These are phyloP conservation scores for Channa argus DNA, from an alignment of 2,113 vertebrate genomes.

Conservation along the genomic window DNA sequence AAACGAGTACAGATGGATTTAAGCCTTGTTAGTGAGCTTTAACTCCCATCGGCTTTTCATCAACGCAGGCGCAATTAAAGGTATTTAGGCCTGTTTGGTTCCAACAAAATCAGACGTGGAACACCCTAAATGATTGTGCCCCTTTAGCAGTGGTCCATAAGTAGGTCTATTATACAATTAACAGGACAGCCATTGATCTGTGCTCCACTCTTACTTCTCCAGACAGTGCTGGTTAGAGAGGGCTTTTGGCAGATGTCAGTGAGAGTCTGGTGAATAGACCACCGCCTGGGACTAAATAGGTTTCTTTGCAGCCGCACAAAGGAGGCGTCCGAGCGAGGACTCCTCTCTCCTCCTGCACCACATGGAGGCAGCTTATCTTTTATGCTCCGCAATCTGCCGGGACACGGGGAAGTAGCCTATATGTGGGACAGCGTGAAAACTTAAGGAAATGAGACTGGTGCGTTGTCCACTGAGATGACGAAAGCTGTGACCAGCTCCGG, in stretches of 20 bases:
- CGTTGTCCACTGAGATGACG: constrained; percentile 64
- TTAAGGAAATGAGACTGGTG: constrained; percentile 60
- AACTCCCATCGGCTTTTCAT: constrained; percentile 96
- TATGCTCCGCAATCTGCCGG: constrained; percentile 65
- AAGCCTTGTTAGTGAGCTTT: constrained; percentile 83
- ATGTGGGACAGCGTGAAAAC: constrained; percentile 68
- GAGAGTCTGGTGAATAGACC: constrained; percentile 76
- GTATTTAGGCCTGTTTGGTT: constrained; percentile 89
- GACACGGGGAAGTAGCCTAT: constrained; percentile 58
- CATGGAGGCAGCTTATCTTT: constrained; percentile 69
- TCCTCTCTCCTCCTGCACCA: constrained; percentile 61
- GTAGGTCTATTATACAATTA: constrained; percentile 80
- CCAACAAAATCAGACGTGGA: constrained; percentile 85
- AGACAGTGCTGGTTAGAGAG: constrained; percentile 76
- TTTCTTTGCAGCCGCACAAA: constrained; percentile 86
- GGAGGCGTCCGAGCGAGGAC: constrained; percentile 86
- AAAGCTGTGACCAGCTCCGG: constrained; percentile 50
- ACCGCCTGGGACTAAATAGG: constrained; percentile 81
- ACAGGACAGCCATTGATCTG: constrained; percentile 78
- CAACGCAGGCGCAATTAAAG: constrained; percentile 92
- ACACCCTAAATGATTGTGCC: constrained; percentile 76
- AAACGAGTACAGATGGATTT: constrained; percentile 80
- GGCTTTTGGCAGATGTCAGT: constrained; percentile 89
- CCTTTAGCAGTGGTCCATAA: constrained; percentile 74
- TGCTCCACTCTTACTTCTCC: constrained; percentile 47